These are phyloP conservation scores for Actinopyga echinites DNA, from an alignment of 53 echinoderm and acorn worm genomes.

Conservation along the genomic window DNA sequence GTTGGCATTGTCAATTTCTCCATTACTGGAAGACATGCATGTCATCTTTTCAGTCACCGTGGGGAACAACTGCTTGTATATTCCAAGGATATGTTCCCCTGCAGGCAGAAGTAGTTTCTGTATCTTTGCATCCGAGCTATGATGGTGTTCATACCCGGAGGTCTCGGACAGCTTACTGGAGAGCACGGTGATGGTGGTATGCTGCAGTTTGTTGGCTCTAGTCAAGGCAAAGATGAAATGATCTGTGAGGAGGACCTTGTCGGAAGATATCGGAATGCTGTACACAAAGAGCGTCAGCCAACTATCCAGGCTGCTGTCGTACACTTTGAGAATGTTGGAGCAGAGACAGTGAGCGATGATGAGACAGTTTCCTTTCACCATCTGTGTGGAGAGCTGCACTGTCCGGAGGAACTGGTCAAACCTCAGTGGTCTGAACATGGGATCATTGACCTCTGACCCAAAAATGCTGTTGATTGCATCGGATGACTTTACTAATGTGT, in stretches of 20 bases:
- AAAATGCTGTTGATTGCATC: constrained; percentile 21
- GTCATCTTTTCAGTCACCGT: neutral
- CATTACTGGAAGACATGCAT: no score
- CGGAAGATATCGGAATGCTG: constrained; percentile 62
- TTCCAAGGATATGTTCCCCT: constrained; percentile 59
- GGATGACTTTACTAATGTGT: constrained; percentile 57
- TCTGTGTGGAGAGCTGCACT: constrained; percentile 70
- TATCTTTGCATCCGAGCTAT: constrained; percentile 68
- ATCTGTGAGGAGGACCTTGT: constrained; percentile 75
- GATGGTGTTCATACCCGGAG: constrained; percentile 47
- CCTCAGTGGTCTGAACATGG: constrained; percentile 66
- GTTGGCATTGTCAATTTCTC: no score
- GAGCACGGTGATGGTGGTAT: neutral
- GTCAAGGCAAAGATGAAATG: constrained; percentile 33
- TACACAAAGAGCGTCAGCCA: constrained; percentile 90
- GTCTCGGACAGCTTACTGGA: constrained; percentile 30
- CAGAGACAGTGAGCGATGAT: constrained; percentile 75
- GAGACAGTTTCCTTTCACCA: constrained; percentile 57
- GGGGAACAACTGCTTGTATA: constrained; percentile 61
- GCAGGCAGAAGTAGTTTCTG: constrained; percentile 72
- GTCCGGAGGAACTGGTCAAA: constrained; percentile 85
- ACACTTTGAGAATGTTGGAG: constrained; percentile 87
- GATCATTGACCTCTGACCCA: constrained; percentile 6
- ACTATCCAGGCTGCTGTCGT: constrained; percentile 93
- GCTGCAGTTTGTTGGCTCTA: neutral